Evolutionary conservation across 1,140 invertebrate species (phyloP).

Genomic region (Eumaeus atala): DNA sequence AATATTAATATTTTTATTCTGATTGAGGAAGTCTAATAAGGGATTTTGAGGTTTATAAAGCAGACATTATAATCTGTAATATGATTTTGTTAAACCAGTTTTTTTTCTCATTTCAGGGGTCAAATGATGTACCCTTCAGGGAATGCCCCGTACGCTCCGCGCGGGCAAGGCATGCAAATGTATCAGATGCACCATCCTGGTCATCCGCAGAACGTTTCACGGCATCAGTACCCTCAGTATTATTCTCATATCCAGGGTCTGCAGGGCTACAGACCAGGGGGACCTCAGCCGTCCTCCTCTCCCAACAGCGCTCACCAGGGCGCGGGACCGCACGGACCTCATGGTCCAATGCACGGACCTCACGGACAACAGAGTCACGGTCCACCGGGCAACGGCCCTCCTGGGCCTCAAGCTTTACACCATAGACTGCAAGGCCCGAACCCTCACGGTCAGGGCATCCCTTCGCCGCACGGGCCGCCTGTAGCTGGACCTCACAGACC

Average conservation of each 20-base stretch:
- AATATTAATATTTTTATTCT: no score
- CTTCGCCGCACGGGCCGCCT: slow-evolving; percentile 23
- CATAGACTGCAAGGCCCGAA: not conserved
- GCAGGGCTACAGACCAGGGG: not conserved
- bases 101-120: slow-evolving; percentile 36
- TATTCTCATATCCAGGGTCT: slow-evolving; percentile 11
- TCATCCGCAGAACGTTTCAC: slow-evolving; percentile 26
- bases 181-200: slow-evolving; percentile 34
- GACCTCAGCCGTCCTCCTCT: not conserved
- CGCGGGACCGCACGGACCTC: slow-evolving; percentile 7
- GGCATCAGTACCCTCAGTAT: slow-evolving; percentile 33
- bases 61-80: no score
- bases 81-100: not conserved
- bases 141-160: slow-evolving; percentile 37
- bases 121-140: slow-evolving; percentile 56
- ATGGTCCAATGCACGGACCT: not conserved
- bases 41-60: no score
- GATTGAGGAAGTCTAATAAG: no score
- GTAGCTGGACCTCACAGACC: slow-evolving; percentile 20
- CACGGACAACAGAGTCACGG: slow-evolving; percentile 4
- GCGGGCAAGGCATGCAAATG: slow-evolving; percentile 36
- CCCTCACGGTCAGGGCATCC: slow-evolving; percentile 12
- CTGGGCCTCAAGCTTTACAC: slow-evolving; percentile 8
- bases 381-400: slow-evolving; percentile 15
- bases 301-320: slow-evolving; percentile 17